These are phyloP conservation scores for Nomada flava DNA, from an alignment of 2,888 invertebrate species.

Conservation along the genomic window DNA sequence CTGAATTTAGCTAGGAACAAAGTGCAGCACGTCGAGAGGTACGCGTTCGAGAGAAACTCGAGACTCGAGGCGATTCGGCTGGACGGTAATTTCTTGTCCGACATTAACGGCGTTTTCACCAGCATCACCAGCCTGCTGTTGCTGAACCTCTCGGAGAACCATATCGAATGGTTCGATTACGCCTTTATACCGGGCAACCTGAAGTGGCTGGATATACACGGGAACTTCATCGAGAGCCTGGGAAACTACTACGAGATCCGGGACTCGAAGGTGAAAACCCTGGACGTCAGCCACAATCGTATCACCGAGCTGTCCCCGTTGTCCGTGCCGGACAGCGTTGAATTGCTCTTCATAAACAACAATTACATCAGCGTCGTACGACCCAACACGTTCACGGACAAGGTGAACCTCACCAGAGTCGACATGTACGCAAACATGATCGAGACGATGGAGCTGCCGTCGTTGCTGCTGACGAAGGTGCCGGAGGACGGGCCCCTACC, in stretches of 20 bases:
- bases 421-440: conserved; percentile 96
- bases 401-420: conserved; percentile 93
- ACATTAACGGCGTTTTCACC: conserved; percentile 95
- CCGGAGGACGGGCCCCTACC: conserved; percentile 91
- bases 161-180: conserved; percentile 96
- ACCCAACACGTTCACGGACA: conserved; percentile 94
- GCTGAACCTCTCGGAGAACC: conserved; percentile 96
- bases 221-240: conserved; percentile 94
- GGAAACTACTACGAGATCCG: conserved; percentile 94
- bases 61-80: conserved; percentile 94
- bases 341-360: conserved; percentile 94
- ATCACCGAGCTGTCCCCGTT: conserved; percentile 93
- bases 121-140: conserved; percentile 93
- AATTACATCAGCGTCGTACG: conserved; percentile 93
- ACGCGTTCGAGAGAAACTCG: conserved; percentile 92
- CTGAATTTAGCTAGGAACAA: conserved; percentile 96
- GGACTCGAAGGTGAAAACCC: conserved; percentile 88
- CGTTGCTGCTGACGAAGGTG: conserved; percentile 91
- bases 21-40: conserved; percentile 93
- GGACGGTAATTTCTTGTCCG: conserved; percentile 94
- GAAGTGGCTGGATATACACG: conserved; percentile 96
- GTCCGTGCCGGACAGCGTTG: conserved; percentile 95
- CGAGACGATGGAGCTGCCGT: conserved; percentile 92
- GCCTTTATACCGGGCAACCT: conserved; percentile 95
- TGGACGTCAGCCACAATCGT: conserved; percentile 96